Evolutionary conservation across 2,113 vertebrate species (phyloP), one percentile per base, ranked within the genome.

Genomic region (Saccopteryx bilineata): DNA sequence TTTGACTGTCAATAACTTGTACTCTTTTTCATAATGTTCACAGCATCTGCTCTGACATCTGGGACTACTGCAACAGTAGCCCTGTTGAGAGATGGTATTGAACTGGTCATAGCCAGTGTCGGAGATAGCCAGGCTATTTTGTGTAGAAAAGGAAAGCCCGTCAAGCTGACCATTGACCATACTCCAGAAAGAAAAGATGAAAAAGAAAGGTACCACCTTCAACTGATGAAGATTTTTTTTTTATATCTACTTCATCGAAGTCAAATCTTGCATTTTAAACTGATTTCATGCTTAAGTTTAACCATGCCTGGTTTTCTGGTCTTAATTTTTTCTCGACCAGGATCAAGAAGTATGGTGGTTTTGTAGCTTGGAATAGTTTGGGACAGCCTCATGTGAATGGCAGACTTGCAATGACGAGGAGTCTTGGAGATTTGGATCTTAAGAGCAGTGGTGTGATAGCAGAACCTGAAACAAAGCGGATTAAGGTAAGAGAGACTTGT

Each of bases 141-240:
- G 93, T 99, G 99, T 97, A 99, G 99, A 91, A 99, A 99, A 96
- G 99, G 99, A 97, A 99, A 99, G 97, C 99, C 99, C 46, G 68
- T 99, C 92, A 99, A 99, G 96, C 99, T 99, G 96, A 99, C 99
- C n/a, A 98, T 96, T 87, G 99, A 99, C 97, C 99, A 99, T 94
- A 99, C 99, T 19, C 99, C 99, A 4, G 99, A 99, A 83, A 99
- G 99, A 94, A 99, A 99, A 97, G 99, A 99, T 26, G 99, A 99
- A 96, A 99, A 99, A 94, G 99, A 99, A 96, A 99, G 99, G 99
- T 99, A 98, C 48, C 12, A 5, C 46, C 61, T 84, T 9, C 0
- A 19, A 18, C 1, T 83, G 61, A 46, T 61, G 75, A 82, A 89
- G 60, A 71, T 80, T 10, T 39, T 75, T 18, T 18, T 81, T 81